Base-by-base conservation (phyloP, 1,140 invertebrate species). In the Drosophila aff. region DNA sequence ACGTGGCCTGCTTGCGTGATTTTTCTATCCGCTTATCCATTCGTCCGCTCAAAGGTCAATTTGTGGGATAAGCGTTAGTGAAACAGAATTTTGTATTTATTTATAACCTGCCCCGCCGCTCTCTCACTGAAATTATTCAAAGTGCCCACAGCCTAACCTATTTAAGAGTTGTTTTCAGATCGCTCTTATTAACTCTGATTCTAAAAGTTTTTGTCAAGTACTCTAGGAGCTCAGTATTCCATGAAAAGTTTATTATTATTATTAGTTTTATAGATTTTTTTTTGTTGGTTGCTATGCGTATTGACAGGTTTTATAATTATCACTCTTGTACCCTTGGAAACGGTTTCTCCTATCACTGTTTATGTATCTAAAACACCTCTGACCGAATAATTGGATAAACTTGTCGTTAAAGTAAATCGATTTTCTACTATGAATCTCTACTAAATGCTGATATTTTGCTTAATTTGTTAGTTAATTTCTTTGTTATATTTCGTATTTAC, bases 1-100 rank as follows among this genome's bases (percentile, higher is more conserved):
- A 43, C 69, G 71, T 73, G 69, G 53, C 46, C 53, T 72, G 53
- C 28, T 9, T 67, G 62, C 50, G 55, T 65, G 55, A 31, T 26
- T 11, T 23, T 21, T 61, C 33, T 57, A 57, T 23, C 36, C 53
- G 21, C 15, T 40, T 40, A 26, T 57, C 53, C 36, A 57, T 57
- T 36, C 1, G 15, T 57, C 21, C 53, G 36, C 36, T 40, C 53
- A 57, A 57, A 40, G 36, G 53, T 57, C 58, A 46, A 60, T 10
- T 36, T 26, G 43, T 60, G 36, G 33, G 52, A 40, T 33, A 55
- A 38, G 33, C 18, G 15, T 23, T 23, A 6, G 18, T 3, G 21
- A 40, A 38, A 26, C 15, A 57, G 3, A 10, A 57, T 38, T 16
- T 16, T 55, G 2, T 23, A 55, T 36, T 36, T 38, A 55, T 38